Evolutionary conservation across 1,140 invertebrate genomes (phyloP).

Genomic region (Pinna nobilis): DNA sequence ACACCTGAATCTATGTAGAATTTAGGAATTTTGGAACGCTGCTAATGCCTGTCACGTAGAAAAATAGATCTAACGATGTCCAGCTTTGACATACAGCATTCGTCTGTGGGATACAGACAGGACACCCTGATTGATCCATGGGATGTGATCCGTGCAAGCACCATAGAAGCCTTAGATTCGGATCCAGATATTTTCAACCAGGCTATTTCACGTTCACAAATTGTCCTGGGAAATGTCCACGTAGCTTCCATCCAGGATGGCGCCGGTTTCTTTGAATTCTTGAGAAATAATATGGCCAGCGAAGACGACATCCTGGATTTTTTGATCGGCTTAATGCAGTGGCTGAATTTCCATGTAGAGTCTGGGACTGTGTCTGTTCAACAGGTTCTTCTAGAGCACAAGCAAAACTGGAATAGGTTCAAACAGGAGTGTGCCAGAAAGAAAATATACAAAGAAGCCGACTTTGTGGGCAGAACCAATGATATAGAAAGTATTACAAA

Average conservation of each 20-base stretch:
- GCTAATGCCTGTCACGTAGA: too few relatives aligned
- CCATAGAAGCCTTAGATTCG: slow-evolving; percentile 6
- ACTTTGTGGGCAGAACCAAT: slow-evolving; percentile 26
- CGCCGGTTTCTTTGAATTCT: slow-evolving; percentile 5
- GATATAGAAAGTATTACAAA: slow-evolving; percentile 14
- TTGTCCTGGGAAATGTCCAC: slow-evolving; percentile 1
- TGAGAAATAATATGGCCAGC: slow-evolving; percentile 23
- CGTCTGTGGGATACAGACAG: slow-evolving; percentile 4
- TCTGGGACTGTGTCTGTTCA: slow-evolving; percentile 6
- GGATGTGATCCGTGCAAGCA: slow-evolving; percentile 13
- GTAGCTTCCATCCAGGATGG: background rate
- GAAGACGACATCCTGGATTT: slow-evolving; percentile 20
- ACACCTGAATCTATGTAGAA: too few relatives aligned
- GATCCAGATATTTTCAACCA: slow-evolving; percentile 15
- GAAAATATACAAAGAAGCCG: slow-evolving; percentile 2
- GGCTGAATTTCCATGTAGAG: slow-evolving; percentile 10
- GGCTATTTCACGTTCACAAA: background rate
- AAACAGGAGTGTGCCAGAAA: slow-evolving; percentile 2
- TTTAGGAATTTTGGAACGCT: too few relatives aligned
- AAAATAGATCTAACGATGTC: too few relatives aligned
- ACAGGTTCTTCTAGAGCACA: slow-evolving; percentile 13
- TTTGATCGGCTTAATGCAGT: slow-evolving; percentile 15
- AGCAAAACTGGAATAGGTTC: background rate
- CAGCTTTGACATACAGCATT: slow-evolving; percentile 2
- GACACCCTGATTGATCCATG: slow-evolving; percentile 21